Conservation (phyloP, 2,888 invertebrate species). For the Linhomoeus sp. region DNA sequence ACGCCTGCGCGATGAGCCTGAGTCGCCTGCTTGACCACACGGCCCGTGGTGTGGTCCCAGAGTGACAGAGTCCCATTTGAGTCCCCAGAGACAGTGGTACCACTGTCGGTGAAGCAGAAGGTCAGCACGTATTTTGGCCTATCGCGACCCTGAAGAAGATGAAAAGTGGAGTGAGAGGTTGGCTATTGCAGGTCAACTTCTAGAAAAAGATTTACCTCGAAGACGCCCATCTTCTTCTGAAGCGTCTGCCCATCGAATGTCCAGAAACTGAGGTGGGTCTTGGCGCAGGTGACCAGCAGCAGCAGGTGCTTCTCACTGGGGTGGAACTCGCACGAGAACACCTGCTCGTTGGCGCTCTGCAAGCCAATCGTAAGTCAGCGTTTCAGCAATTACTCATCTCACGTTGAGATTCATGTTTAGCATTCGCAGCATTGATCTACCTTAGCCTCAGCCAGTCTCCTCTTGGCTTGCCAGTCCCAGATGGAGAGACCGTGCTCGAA, state of each 20-base stretch:
- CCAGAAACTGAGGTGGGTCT: conserved; percentile 78
- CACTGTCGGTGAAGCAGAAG: conserved; percentile 61
- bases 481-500: conserved; percentile 69
- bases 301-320: conserved; percentile 68
- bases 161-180: too few relatives aligned
- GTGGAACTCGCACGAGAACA: conserved; percentile 73
- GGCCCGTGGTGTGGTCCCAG: too few relatives aligned
- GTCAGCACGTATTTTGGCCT: conserved; percentile 81
- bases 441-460: conserved; percentile 70
- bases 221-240: conserved; percentile 60
- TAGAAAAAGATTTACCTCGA: too few relatives aligned
- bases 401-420: too few relatives aligned
- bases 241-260: conserved; percentile 36
- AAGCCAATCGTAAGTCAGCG: too few relatives aligned
- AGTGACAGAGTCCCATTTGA: too few relatives aligned
- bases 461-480: conserved; percentile 76
- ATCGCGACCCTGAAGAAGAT: conserved; percentile 57
- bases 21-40: too few relatives aligned
- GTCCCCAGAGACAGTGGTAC: too few relatives aligned
- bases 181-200: too few relatives aligned
- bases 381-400: too few relatives aligned
- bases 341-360: conserved; percentile 74
- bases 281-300: conserved; percentile 70
- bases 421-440: too few relatives aligned
- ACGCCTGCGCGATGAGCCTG: too few relatives aligned